Percentiles rank a stretch among this genome's conserved stretches.
Evolutionary conservation across 2,888 invertebrate genomes (phyloP).

Genomic region (Phlogophora meticulosa): DNA sequence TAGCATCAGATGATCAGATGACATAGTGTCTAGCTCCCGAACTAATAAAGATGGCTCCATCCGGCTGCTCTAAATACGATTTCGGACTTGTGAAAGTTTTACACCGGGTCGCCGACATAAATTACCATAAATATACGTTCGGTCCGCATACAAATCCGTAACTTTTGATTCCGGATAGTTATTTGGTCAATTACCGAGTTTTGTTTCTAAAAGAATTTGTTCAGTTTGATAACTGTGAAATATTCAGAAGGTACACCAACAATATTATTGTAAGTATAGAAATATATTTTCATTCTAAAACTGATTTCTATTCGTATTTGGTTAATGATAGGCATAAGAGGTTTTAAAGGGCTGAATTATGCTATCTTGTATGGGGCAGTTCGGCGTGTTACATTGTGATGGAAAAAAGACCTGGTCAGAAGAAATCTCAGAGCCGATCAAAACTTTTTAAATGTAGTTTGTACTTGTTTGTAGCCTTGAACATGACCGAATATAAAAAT

Average conservation of each 20-base stretch:
- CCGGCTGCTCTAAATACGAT: slow-evolving; percentile 75
- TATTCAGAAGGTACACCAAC: too few species aligned
- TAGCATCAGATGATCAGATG: not conserved
- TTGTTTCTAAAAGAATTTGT: slow-evolving; percentile 23
- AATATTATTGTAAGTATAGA: too few species aligned
- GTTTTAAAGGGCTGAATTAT: too few species aligned
- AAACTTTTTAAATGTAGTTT: too few species aligned
- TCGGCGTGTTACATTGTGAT: too few species aligned
- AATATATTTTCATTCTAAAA: too few species aligned
- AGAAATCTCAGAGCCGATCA: too few species aligned
- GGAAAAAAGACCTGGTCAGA: too few species aligned
- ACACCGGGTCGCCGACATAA: slow-evolving; percentile 78
- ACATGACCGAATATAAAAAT: too few species aligned
- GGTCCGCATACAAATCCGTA: slow-evolving; percentile 75
- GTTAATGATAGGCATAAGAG: too few species aligned
- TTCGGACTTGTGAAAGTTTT: slow-evolving; percentile 76
- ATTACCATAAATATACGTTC: slow-evolving; percentile 80
- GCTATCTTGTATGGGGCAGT: too few species aligned
- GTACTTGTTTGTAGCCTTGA: too few species aligned
- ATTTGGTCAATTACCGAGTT: slow-evolving; percentile 52
- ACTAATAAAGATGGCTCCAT: slow-evolving; percentile 58
- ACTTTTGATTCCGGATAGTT: slow-evolving; percentile 65
- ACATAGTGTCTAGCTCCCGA: slow-evolving; percentile 9
- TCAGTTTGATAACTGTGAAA: slow-evolving; percentile 13
- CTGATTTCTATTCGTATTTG: not conserved